These are phyloP conservation scores for Myripristis murdjan DNA, from an alignment of 2,797 vertebrate species.

Conservation along the genomic window DNA sequence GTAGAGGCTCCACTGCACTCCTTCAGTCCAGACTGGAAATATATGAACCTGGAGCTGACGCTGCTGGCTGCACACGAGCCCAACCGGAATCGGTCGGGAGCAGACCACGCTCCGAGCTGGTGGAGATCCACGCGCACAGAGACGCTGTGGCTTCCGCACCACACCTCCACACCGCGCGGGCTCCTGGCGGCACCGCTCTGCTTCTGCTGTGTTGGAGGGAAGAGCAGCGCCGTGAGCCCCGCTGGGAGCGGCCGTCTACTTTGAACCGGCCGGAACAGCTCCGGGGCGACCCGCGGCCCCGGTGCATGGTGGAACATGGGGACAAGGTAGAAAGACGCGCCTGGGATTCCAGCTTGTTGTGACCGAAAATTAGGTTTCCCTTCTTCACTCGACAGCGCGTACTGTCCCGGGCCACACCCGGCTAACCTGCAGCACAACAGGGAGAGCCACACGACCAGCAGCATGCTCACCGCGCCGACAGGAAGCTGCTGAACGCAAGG, in stretches of 20 bases:
- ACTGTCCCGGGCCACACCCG: slow-evolving; percentile 34
- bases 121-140: slow-evolving; percentile 67
- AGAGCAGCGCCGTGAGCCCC: slow-evolving; percentile 48
- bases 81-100: slow-evolving; percentile 50
- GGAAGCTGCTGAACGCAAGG: not conserved
- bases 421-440: not conserved
- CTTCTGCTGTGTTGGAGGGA: slow-evolving; percentile 26
- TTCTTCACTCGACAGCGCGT: not conserved
- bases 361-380: not conserved
- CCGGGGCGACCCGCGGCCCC: slow-evolving; percentile 43
- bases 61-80: slow-evolving; percentile 65
- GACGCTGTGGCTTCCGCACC: slow-evolving; percentile 60
- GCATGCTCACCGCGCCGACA: slow-evolving; percentile 33
- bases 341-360: fast-evolving
- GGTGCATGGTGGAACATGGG: slow-evolving; percentile 70
- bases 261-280: slow-evolving; percentile 58
- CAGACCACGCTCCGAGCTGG: slow-evolving; percentile 50
- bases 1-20: slow-evolving; percentile 52
- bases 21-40: slow-evolving; percentile 67
- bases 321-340: slow-evolving; percentile 40
- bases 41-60: slow-evolving; percentile 40
- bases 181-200: not conserved
- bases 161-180: slow-evolving; percentile 63
- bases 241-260: slow-evolving; percentile 39
- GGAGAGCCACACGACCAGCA: slow-evolving; percentile 39